Conservation (phyloP, 1,140 invertebrate species). For the Nephotettix cincticeps region DNA sequence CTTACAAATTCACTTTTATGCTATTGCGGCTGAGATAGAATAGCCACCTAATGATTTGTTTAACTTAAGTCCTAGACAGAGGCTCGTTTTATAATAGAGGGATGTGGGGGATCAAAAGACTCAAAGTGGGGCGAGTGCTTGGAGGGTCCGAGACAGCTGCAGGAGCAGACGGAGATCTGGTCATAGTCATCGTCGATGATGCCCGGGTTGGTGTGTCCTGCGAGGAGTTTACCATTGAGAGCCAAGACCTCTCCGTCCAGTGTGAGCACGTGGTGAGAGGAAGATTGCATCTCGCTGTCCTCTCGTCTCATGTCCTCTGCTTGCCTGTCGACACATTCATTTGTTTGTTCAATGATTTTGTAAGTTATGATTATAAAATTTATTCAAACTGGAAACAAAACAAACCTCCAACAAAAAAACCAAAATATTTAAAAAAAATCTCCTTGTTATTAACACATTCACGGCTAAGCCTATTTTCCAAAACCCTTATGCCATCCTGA, state of each 20-base stretch:
- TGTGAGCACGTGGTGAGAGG: slow-evolving; percentile 51
- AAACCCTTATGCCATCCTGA: no score
- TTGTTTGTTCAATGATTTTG: no score
- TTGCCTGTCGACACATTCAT: slow-evolving; percentile 36
- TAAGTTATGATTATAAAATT: no score
- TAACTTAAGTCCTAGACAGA: background rate
- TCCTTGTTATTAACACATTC: no score
- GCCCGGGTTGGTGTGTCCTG: slow-evolving; percentile 51
- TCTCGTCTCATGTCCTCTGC: slow-evolving; percentile 61
- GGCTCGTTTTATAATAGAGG: background rate
- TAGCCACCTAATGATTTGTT: no score
- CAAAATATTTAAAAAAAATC: no score
- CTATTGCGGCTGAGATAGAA: no score
- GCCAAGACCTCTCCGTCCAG: slow-evolving; percentile 81
- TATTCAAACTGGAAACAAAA: no score
- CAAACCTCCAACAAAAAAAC: no score
- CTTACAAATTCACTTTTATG: no score
- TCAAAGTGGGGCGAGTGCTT: slow-evolving; percentile 13
- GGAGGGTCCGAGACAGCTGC: slow-evolving; percentile 58
- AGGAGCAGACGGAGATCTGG: slow-evolving; percentile 68
- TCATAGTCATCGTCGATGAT: slow-evolving; percentile 53
- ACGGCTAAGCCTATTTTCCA: no score
- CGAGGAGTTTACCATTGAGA: slow-evolving; percentile 63
- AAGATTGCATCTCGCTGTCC: slow-evolving; percentile 54
- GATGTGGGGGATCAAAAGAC: slow-evolving; percentile 7